Conservation (phyloP, 2,888 invertebrate species). For the Mycalesis mineus region DNA sequence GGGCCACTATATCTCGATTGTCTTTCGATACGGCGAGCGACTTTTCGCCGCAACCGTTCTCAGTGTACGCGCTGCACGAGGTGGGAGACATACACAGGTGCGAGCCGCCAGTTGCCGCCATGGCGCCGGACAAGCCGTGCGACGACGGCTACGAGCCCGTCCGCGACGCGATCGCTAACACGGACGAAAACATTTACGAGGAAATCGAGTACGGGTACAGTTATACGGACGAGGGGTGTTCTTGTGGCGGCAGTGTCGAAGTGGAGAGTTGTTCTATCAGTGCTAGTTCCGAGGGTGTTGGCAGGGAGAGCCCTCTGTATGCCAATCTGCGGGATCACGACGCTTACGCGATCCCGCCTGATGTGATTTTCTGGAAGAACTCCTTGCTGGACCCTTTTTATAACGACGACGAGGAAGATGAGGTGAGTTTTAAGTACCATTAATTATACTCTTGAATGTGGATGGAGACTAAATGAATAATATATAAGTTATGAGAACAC, state of each 20-base stretch:
- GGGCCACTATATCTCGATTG: slow-evolving; percentile 59
- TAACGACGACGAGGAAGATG: slow-evolving; percentile 77
- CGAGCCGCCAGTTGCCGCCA: slow-evolving; percentile 54
- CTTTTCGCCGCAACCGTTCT: slow-evolving; percentile 54
- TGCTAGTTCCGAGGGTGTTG: slow-evolving; percentile 65
- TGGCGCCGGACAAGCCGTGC: slow-evolving; percentile 67
- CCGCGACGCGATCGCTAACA: slow-evolving; percentile 62
- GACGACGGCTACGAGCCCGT: slow-evolving; percentile 72
- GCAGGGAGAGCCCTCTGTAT: slow-evolving; percentile 68
- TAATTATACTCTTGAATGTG: too few species aligned
- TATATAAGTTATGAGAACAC: too few species aligned
- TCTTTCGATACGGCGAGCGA: slow-evolving; percentile 65
- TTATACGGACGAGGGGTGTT: slow-evolving; percentile 69
- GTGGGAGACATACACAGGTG: slow-evolving; percentile 66
- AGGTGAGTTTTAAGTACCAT: slow-evolving; percentile 64
- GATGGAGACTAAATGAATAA: too few species aligned
- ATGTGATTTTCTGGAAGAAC: slow-evolving; percentile 77
- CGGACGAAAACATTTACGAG: slow-evolving; percentile 72
- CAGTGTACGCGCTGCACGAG: slow-evolving; percentile 64
- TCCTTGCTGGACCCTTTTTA: slow-evolving; percentile 67
- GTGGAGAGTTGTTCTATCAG: slow-evolving; percentile 69
- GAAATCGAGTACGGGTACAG: slow-evolving; percentile 66
- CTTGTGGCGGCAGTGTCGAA: slow-evolving; percentile 69
- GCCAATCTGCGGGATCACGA: slow-evolving; percentile 69
- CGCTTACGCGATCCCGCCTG: slow-evolving; percentile 67